Evolutionary conservation across 2,888 invertebrate genomes (phyloP).

Genomic region (Isoperla grammatica): DNA sequence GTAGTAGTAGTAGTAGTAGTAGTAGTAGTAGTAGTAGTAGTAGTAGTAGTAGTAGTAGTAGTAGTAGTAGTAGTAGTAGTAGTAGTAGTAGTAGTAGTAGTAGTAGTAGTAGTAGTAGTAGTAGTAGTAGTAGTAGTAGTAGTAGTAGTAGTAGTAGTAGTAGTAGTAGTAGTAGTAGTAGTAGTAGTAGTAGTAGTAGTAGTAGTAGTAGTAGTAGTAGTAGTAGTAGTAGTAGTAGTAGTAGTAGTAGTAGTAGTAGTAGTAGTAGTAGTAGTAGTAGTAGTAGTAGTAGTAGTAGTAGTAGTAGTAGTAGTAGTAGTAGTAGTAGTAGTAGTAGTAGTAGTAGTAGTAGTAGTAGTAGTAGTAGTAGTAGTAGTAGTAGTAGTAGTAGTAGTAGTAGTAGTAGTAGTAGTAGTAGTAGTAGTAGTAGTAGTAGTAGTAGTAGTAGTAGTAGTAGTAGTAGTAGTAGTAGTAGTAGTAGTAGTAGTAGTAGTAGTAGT

Average conservation of each 20-base stretch:
- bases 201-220: background rate
- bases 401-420: constrained; percentile 2
- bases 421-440: background rate
- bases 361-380: background rate
- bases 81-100: constrained; percentile 5
- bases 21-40: background rate
- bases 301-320: constrained; percentile 1
- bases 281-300: constrained; percentile 3
- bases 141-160: constrained; percentile 1
- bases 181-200: background rate
- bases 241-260: constrained; percentile 1
- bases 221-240: background rate
- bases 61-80: background rate
- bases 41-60: background rate
- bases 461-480: too few relatives aligned
- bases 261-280: background rate
- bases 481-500: too few relatives aligned
- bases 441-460: too few relatives aligned
- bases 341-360: constrained; percentile 2
- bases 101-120: constrained; percentile 1
- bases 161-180: background rate
- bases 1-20: constrained; percentile 5
- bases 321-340: constrained; percentile 6
- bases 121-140: background rate
- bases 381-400: background rate